These are phyloP conservation scores for Ephydatia muelleri DNA, from an alignment of 37 sponge, comb jelly and placozoan genomes.

Conservation along the genomic window DNA sequence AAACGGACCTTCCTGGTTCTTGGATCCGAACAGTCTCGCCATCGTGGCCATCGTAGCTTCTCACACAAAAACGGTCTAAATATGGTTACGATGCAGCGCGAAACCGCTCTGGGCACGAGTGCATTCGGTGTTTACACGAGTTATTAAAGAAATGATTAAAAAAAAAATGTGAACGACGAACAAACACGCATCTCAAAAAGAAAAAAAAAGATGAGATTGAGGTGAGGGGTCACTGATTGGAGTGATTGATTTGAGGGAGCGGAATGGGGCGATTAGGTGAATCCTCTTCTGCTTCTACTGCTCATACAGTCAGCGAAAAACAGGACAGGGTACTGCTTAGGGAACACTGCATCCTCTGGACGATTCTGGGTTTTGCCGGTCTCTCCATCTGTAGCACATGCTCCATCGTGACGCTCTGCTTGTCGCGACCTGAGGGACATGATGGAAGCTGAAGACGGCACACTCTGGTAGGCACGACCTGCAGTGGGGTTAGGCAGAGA, in stretches of 20 bases:
- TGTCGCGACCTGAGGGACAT: background rate
- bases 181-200: background rate
- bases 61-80: background rate
- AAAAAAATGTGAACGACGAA: background rate
- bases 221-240: background rate
- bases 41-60: background rate
- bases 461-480: background rate
- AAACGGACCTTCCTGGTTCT: slow-evolving; percentile 47
- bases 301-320: slow-evolving; percentile 54
- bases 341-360: slow-evolving; percentile 39
- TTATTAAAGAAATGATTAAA: background rate
- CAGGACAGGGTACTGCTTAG: slow-evolving; percentile 1
- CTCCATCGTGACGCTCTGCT: background rate
- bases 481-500: background rate
- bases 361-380: background rate
- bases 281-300: slow-evolving; percentile 4
- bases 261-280: background rate
- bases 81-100: background rate
- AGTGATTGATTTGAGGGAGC: background rate
- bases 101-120: background rate
- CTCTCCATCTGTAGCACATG: background rate
- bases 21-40: slow-evolving; percentile 44
- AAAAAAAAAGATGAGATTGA: background rate
- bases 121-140: background rate
- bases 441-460: background rate